These are phyloP conservation scores for Eupeodes corollae DNA, from an alignment of 1,140 invertebrate genomes.

Conservation along the genomic window DNA sequence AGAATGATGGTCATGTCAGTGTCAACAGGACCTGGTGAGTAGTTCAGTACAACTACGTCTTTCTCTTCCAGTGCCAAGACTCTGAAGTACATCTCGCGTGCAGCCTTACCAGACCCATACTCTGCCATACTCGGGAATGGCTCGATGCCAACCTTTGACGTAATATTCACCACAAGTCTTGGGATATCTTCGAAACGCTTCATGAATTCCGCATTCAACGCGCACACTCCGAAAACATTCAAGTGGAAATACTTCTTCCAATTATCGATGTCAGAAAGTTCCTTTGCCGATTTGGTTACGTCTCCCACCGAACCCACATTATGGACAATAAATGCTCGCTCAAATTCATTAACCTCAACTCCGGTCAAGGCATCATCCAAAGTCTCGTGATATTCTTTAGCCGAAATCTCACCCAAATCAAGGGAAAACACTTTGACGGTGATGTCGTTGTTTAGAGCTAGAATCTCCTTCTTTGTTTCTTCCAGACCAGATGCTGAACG, in stretches of 20 bases:
- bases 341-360: slow-evolving; percentile 39
- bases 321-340: slow-evolving; percentile 67
- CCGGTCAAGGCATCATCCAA: slow-evolving; percentile 5
- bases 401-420: slow-evolving; percentile 43
- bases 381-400: slow-evolving; percentile 17
- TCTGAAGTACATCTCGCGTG: slow-evolving; percentile 85
- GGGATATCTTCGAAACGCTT: slow-evolving; percentile 37
- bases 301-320: slow-evolving; percentile 84
- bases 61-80: slow-evolving; percentile 70
- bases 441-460: slow-evolving; percentile 37
- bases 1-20: slow-evolving; percentile 78
- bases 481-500: slow-evolving; percentile 53
- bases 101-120: slow-evolving; percentile 80
- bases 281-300: slow-evolving; percentile 45
- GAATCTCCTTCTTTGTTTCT: slow-evolving; percentile 47
- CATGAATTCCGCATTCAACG: slow-evolving; percentile 68
- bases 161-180: slow-evolving; percentile 72
- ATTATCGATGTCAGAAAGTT: slow-evolving; percentile 47
- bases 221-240: slow-evolving; percentile 67
- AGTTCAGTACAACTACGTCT: slow-evolving; percentile 69
- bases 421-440: slow-evolving; percentile 42
- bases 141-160: slow-evolving; percentile 67
- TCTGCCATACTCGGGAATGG: slow-evolving; percentile 64
- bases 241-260: slow-evolving; percentile 60
- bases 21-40: slow-evolving; percentile 85